Conservation (phyloP, 2,888 invertebrate genomes). For the Tholera decimalis region DNA sequence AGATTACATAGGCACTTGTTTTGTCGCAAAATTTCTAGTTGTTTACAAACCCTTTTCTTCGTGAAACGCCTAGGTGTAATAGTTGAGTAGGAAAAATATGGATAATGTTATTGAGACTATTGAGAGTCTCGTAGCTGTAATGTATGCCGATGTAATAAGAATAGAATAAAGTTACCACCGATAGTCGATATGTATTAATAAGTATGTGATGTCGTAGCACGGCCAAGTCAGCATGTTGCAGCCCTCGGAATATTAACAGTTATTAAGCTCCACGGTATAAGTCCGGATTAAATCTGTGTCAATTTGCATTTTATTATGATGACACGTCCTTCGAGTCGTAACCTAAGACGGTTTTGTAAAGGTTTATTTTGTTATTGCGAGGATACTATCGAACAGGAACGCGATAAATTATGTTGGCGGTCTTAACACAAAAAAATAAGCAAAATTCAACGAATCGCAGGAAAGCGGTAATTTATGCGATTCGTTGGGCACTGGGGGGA, state of each 20-base stretch:
- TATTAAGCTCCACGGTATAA: constrained; percentile 85
- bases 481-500: constrained; percentile 73
- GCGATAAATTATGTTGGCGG: constrained; percentile 78
- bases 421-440: constrained; percentile 73
- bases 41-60: constrained; percentile 9
- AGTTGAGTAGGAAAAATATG: neutral
- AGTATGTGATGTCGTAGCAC: constrained; percentile 50
- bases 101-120: constrained; percentile 3
- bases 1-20: constrained; percentile 29
- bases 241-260: constrained; percentile 84
- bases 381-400: constrained; percentile 22
- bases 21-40: constrained; percentile 24
- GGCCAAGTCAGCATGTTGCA: constrained; percentile 64
- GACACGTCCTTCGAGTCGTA: constrained; percentile 82
- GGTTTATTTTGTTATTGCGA: constrained; percentile 74
- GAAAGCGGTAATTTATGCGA: constrained; percentile 83
- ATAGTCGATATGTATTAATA: constrained; percentile 16
- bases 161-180: constrained; percentile 27
- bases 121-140: neutral
- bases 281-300: constrained; percentile 88
- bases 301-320: constrained; percentile 90
- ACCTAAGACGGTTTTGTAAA: constrained; percentile 83
- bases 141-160: constrained; percentile 1
- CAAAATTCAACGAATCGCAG: constrained; percentile 76
- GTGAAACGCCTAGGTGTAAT: neutral